These are phyloP conservation scores for Spermophilus dauricus DNA, from an alignment of 2,113 vertebrate genomes.

Conservation along the genomic window DNA sequence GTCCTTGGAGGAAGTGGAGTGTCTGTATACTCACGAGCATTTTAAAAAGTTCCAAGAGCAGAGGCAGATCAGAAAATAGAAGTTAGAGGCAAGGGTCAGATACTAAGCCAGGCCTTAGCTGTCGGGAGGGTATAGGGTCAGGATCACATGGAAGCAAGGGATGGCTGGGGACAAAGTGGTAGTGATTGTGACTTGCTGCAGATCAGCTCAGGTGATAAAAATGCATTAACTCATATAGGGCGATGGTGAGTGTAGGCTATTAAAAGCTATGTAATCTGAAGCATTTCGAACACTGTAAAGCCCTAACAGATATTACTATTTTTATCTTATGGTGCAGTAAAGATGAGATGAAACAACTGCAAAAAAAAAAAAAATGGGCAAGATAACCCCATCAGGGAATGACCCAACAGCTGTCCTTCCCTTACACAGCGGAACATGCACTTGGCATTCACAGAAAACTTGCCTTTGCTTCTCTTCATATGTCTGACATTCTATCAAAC, in stretches of 20 bases:
- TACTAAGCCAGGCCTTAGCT: background rate
- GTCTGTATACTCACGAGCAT: background rate
- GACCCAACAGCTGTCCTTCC: slow-evolving; percentile 66
- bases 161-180: background rate
- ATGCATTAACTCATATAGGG: slow-evolving; percentile 7
- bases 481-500: slow-evolving; percentile 56
- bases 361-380: slow-evolving; percentile 49
- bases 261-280: slow-evolving; percentile 67
- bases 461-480: slow-evolving; percentile 27
- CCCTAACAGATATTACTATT: slow-evolving; percentile 63
- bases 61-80: background rate
- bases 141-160: background rate
- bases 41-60: slow-evolving; percentile 2
- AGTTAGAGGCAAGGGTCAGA: background rate
- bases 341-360: slow-evolving; percentile 78
- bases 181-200: background rate
- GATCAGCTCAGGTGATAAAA: slow-evolving; percentile 10
- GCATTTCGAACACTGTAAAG: slow-evolving; percentile 55
- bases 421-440: background rate
- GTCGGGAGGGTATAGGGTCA: background rate
- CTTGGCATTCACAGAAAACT: slow-evolving; percentile 37
- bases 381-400: slow-evolving; percentile 68
- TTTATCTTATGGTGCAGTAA: slow-evolving; percentile 65
- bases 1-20: background rate
- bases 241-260: slow-evolving; percentile 37